Conservation (phyloP, 2,888 invertebrate species). For the Brachyptera risi region DNA sequence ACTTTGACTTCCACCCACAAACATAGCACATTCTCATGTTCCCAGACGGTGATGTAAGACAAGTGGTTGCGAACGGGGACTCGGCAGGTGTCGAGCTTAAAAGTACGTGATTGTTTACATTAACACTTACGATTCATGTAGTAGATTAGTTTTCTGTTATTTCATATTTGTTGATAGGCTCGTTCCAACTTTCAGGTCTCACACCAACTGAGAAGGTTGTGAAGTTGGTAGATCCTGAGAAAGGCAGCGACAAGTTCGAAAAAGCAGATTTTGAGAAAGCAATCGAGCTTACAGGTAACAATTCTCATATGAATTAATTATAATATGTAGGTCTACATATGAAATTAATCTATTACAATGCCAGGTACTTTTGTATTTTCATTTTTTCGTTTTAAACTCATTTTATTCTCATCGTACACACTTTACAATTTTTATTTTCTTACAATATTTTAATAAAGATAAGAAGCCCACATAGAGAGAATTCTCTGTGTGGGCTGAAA, state of each 20-base stretch:
- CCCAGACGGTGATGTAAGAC: slow-evolving; percentile 82
- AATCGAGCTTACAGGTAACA: slow-evolving; percentile 73
- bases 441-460: too few relatives aligned
- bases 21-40: neutral
- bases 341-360: neutral
- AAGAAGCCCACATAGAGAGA: too few relatives aligned
- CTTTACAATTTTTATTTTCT: neutral
- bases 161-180: slow-evolving; percentile 2
- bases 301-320: neutral
- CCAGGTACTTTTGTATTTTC: neutral
- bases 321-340: too few relatives aligned
- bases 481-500: too few relatives aligned
- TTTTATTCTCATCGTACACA: neutral
- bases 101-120: too few relatives aligned
- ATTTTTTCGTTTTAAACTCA: neutral
- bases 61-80: slow-evolving; percentile 76
- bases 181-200: neutral
- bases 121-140: neutral
- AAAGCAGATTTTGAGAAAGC: slow-evolving; percentile 86
- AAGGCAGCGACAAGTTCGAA: slow-evolving; percentile 55
- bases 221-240: slow-evolving; percentile 53
- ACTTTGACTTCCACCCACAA: too few relatives aligned
- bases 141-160: slow-evolving; percentile 4
- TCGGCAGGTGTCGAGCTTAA: slow-evolving; percentile 66
- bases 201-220: neutral